These are phyloP conservation scores for Trichonephila clavipes DNA, from an alignment of 1,140 invertebrate genomes.

Conservation along the genomic window DNA sequence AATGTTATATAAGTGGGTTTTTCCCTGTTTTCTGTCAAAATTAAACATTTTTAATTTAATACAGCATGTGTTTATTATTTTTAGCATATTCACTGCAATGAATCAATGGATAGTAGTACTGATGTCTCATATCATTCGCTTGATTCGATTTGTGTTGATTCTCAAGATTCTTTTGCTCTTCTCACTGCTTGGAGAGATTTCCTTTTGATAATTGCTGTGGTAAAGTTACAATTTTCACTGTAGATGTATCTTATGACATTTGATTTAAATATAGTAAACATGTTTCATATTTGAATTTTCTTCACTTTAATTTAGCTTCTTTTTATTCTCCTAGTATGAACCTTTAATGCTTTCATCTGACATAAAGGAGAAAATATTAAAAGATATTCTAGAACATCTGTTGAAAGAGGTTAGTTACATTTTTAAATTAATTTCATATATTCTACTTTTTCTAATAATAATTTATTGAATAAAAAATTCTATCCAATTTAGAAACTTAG, in stretches of 20 bases:
- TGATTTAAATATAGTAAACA: background rate
- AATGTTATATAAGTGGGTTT: too few species aligned
- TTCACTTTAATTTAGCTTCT: background rate
- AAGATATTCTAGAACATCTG: conserved; percentile 67
- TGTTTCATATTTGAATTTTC: background rate
- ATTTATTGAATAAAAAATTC: background rate
- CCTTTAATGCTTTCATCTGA: conserved; percentile 49
- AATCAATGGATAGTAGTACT: background rate
- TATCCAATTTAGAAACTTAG: too few species aligned
- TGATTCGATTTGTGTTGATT: conserved; percentile 16
- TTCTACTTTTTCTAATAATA: background rate
- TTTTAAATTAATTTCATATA: background rate
- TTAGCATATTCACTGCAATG: conserved; percentile 52
- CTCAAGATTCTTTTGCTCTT: conserved; percentile 69
- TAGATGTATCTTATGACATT: background rate
- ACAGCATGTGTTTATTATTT: background rate
- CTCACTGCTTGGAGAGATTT: conserved; percentile 78
- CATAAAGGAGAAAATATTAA: conserved; percentile 50
- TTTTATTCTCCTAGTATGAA: conserved; percentile 45
- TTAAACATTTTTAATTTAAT: too few species aligned
- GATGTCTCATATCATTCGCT: background rate
- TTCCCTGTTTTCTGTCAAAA: too few species aligned
- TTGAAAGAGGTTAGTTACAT: conserved; percentile 38
- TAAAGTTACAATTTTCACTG: conserved; percentile 27
- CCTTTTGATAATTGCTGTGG: conserved; percentile 76